Evolutionary conservation across 1,140 invertebrate species (phyloP).

Genomic region (Dolichoris vasculosae): DNA sequence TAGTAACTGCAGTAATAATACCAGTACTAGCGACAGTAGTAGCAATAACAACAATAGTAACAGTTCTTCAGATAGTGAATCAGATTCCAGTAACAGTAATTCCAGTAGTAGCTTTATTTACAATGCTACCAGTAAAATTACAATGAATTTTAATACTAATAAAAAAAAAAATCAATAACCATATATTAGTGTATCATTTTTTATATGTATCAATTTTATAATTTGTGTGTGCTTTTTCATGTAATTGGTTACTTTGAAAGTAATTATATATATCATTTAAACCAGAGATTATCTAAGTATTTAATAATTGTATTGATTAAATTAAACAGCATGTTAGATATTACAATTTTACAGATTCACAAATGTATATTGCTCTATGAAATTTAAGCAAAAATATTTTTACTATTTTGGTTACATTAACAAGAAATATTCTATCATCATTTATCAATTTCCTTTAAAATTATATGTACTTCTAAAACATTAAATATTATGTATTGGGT

Average conservation of each 20-base stretch:
- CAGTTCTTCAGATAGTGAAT: constrained; percentile 47
- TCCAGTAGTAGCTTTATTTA: constrained; percentile 50
- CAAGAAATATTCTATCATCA: not conserved
- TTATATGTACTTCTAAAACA: too few relatives aligned
- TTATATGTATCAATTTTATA: not conserved
- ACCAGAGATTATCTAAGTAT: not conserved
- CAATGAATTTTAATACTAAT: constrained; percentile 12
- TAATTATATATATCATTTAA: not conserved
- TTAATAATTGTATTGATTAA: not conserved
- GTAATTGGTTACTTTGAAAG: not conserved
- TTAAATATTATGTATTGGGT: too few relatives aligned
- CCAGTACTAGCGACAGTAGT: constrained; percentile 55
- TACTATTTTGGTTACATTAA: not conserved
- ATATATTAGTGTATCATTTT: not conserved
- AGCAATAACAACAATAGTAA: constrained; percentile 50
- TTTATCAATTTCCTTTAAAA: too few relatives aligned
- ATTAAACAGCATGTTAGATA: not conserved
- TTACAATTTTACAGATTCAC: not conserved
- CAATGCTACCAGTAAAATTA: constrained; percentile 13
- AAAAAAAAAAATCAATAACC: constrained; percentile 32
- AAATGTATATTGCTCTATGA: not conserved
- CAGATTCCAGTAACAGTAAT: constrained; percentile 47
- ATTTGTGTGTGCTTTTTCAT: not conserved
- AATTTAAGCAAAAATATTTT: not conserved
- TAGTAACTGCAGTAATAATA: constrained; percentile 56